These are phyloP conservation scores for Bufo gargarizans DNA, from an alignment of 2,113 vertebrate species.

Conservation along the genomic window DNA sequence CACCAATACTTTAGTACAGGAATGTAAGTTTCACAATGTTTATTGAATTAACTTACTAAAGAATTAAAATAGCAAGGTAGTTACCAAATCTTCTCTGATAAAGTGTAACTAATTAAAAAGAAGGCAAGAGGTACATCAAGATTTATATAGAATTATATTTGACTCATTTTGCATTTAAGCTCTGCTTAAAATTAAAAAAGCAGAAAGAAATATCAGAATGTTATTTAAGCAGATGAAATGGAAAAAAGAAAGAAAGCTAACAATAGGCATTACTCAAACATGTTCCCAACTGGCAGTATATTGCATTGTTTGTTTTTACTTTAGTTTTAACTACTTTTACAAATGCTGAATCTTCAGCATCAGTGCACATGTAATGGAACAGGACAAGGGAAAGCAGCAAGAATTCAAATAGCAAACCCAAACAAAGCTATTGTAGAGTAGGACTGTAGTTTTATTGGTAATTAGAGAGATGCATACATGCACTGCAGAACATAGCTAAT, in stretches of 20 bases:
- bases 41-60: slow-evolving; percentile 26
- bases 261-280: background rate
- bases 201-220: slow-evolving; percentile 8
- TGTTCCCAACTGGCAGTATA: background rate
- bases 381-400: too few species aligned
- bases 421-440: too few species aligned
- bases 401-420: too few species aligned
- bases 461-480: too few species aligned
- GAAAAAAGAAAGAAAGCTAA: background rate
- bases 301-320: background rate
- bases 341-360: background rate
- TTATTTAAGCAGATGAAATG: slow-evolving; percentile 4
- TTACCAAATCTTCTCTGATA: slow-evolving; percentile 26
- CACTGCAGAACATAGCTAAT: too few species aligned
- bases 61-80: slow-evolving; percentile 11
- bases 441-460: too few species aligned
- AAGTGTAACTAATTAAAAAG: slow-evolving; percentile 48
- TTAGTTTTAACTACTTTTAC: background rate
- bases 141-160: slow-evolving; percentile 32
- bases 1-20: background rate
- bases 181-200: background rate
- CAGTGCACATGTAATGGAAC: too few species aligned
- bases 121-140: slow-evolving; percentile 7
- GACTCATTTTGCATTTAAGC: slow-evolving; percentile 31
- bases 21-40: slow-evolving; percentile 10